These are phyloP conservation scores for Noctua comes DNA, from an alignment of 2,888 invertebrate genomes.

Conservation along the genomic window DNA sequence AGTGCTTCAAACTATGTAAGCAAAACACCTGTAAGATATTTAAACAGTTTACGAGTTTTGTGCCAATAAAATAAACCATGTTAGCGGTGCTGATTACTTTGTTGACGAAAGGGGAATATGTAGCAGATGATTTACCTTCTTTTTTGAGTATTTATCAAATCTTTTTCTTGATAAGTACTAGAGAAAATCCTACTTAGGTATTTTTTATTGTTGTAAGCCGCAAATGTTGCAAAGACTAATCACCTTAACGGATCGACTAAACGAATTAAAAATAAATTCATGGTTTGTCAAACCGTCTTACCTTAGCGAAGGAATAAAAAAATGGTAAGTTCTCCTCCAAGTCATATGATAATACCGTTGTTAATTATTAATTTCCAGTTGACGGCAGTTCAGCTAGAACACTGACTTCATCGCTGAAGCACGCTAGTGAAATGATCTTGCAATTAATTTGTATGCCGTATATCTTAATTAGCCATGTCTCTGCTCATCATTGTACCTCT, in stretches of 20 bases:
- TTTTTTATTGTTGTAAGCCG: not conserved
- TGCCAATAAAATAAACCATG: slow-evolving; percentile 27
- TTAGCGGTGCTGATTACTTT: slow-evolving; percentile 16
- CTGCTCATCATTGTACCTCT: slow-evolving; percentile 35
- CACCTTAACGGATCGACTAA: not conserved
- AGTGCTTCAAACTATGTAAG: slow-evolving; percentile 9
- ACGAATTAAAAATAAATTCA: not conserved
- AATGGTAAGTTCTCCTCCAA: slow-evolving; percentile 22
- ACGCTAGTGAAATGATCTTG: slow-evolving; percentile 74
- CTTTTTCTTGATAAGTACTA: not conserved
- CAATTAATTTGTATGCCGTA: slow-evolving; percentile 73
- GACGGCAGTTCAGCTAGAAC: slow-evolving; percentile 70
- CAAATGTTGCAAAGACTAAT: not conserved
- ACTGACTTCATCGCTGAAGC: slow-evolving; percentile 76
- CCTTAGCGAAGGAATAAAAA: not conserved
- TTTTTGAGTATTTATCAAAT: not conserved
- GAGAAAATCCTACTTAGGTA: not conserved
- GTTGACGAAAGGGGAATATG: not conserved
- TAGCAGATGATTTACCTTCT: not conserved
- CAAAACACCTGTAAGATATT: slow-evolving; percentile 4
- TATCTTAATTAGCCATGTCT: slow-evolving; percentile 70
- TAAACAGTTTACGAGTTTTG: slow-evolving; percentile 34
- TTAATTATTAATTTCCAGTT: slow-evolving; percentile 76
- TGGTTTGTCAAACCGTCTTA: not conserved
- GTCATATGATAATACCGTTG: slow-evolving; percentile 60